Conservation (phyloP, 2,113 vertebrate genomes). For the Dasyornis broadbenti region DNA sequence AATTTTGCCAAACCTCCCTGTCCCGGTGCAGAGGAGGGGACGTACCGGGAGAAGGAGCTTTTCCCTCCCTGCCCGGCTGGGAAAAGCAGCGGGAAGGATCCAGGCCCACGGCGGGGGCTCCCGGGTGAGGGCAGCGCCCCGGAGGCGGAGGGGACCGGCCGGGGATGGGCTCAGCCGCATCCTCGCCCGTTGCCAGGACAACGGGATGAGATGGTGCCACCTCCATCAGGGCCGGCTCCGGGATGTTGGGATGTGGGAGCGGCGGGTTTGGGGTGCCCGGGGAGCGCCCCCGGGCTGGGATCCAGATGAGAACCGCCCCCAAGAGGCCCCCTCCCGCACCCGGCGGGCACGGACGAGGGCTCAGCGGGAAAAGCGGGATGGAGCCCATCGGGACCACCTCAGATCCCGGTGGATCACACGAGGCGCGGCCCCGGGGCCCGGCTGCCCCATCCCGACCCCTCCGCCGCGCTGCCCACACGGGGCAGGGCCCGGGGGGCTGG, state of each 20-base stretch:
- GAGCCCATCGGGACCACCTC: accelerated
- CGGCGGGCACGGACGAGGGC: accelerated
- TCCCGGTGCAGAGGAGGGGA: accelerated
- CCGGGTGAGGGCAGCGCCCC: not conserved
- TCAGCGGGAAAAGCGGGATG: accelerated
- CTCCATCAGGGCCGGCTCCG: not conserved
- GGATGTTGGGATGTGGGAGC: not conserved
- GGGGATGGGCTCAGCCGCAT: not conserved
- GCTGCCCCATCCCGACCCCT: not conserved
- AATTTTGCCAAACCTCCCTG: not conserved
- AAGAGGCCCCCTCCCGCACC: accelerated
- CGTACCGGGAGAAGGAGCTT: not conserved
- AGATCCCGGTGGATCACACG: accelerated
- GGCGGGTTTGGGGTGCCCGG: not conserved
- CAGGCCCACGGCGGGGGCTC: accelerated
- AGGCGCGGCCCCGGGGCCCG: accelerated
- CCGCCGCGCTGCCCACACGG: too few species aligned
- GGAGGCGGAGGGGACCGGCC: not conserved
- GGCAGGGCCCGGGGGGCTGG: not conserved
- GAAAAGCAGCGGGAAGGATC: accelerated
- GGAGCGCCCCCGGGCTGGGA: not conserved
- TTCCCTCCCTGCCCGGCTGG: not conserved
- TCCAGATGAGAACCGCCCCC: accelerated
- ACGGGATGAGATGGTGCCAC: not conserved
- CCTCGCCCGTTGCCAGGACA: slow-evolving; percentile 40